Base-by-base conservation (phyloP, 2,888 invertebrate species). In the Caenorhabditis uteleia region DNA sequence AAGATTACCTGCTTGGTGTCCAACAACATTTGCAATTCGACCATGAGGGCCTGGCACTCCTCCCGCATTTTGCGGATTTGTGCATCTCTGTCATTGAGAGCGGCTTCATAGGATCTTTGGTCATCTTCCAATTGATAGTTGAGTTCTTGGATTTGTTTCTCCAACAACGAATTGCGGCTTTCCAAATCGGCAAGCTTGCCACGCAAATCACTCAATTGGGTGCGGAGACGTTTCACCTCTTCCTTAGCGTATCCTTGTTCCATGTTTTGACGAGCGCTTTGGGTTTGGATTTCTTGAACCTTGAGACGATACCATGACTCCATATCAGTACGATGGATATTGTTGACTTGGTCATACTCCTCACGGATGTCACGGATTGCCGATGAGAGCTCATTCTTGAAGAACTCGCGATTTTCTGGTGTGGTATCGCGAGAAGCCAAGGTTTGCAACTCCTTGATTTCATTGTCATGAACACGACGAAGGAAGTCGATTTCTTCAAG, bases 331-430 rank as follows among this genome's bases (percentile, higher is more conserved):
- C 84, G 78, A 72, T 86, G 84, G 53, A 82, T 77, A 64, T 84
- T 85, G 66, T 84, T 77, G 70, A 77, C 62, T 64, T 77, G 51
- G 69, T 87, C 86, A 75, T 80, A 86, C 84, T 77, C 85, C 84
- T 61, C 85, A 72, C 87, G 85, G 70, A 87, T 86, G 70, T 87
- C 86, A 33, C 85, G 78, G 72, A 87, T 85, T 44, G 86, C 86
- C 58, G 84, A 81, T 4, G 85, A 83, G 65, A 87, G 77, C 70
- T 87, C 87, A 76, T 85, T 86, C 83, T 85, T 86, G 86, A 87
- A 87, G 84, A 84, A 87, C 72, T 87, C 86, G 16, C 86, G 82
- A 83, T 87, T 86, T 78, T 87, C 86, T 43, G 84, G 83, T 2
- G 86, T 86, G 7, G 86, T 86, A 78, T 87, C 86, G 25, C 86